These are phyloP conservation scores for Microctenopoma stevenorrisi DNA, from an alignment of 2,797 vertebrate genomes.

Conservation along the genomic window DNA sequence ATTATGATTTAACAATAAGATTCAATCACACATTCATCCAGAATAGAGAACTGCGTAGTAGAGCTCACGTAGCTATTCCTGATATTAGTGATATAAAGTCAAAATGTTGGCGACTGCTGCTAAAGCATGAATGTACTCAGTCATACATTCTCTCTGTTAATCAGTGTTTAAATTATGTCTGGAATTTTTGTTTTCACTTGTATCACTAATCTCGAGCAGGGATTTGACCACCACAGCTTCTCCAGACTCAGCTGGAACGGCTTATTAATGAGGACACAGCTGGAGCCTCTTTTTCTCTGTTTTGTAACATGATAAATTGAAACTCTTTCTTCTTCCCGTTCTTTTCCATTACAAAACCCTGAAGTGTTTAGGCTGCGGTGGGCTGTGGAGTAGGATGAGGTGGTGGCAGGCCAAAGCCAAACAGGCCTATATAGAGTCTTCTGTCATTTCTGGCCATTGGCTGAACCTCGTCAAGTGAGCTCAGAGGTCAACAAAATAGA, in stretches of 20 bases:
- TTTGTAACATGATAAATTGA: slow-evolving; percentile 71
- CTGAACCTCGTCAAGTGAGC: slow-evolving; percentile 39
- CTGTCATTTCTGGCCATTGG: slow-evolving; percentile 22
- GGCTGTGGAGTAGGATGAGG: slow-evolving; percentile 57
- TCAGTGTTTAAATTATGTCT: slow-evolving; percentile 10
- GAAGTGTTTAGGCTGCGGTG: slow-evolving; percentile 32
- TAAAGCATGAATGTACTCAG: slow-evolving; percentile 6
- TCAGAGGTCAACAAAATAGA: slow-evolving; percentile 39
- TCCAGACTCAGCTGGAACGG: slow-evolving; percentile 35
- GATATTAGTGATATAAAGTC: not conserved
- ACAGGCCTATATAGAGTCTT: slow-evolving; percentile 32
- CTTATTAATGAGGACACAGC: slow-evolving; percentile 63
- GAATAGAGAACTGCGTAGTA: not conserved
- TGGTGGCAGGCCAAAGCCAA: slow-evolving; percentile 40
- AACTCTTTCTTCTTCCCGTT: slow-evolving; percentile 41
- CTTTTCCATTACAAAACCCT: slow-evolving; percentile 50
- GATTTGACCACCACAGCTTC: slow-evolving; percentile 11
- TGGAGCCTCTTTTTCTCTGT: slow-evolving; percentile 55
- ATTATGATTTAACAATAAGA: slow-evolving; percentile 4
- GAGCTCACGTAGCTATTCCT: not conserved
- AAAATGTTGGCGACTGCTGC: slow-evolving; percentile 10
- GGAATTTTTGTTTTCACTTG: slow-evolving; percentile 23
- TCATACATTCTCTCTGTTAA: not conserved
- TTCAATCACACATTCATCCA: slow-evolving; percentile 6
- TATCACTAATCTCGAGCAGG: slow-evolving; percentile 21